Base-by-base conservation (phyloP, 2,113 vertebrate genomes). In the Dendropsophus ebraccatus region DNA sequence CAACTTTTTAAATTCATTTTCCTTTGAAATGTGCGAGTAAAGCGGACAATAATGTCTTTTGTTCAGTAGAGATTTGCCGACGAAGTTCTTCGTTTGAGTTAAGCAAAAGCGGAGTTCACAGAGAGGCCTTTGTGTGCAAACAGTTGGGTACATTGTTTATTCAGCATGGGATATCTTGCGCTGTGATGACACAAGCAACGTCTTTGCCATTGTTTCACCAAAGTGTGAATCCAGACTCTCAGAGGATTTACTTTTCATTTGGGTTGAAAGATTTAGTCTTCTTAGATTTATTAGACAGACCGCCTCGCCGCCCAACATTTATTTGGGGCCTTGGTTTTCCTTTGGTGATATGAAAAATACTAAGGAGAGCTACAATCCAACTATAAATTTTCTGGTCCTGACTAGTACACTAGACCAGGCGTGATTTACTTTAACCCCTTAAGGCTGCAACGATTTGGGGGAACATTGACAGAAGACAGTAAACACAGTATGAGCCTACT, bases 141-240 rank as follows among this genome's bases (percentile, higher is more conserved):
- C 83, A 84, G 83, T 84, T 47, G 83, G 83, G 70, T 19, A 47
- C 73, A 35, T 84, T 84, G 83, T 84, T 84, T 84, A 84, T 84
- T 77, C 73, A 77, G 82, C 70, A 30, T 23, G 65, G 65, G 50
- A 72, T 56, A 83, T 72, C 67, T 73, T 25, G 28, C 67, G 7
- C 52, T 45, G 82, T 58, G 70, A 75, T 75, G 67, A 74, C 70
- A 84, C 81, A 37, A 52, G 65, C 45, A 35, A 60, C 50, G 54
- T 16, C 49, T 32, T 32, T 13, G 19, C 73, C 58, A 77, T 76
- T 84, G 83, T 77, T 67, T 65, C 21, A 10, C n/a, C 73, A 77
- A 56, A 84, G 35, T 77, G 83, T 62, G 83, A 77, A 65, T 84
- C 54, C 41, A 76, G 82, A 47, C 50, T 83, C 49, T 17, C 41